Percentiles rank a stretch among this genome's conserved stretches.
Conservation (phyloP, 1,140 invertebrate species). For the Cotesia glomerata region DNA sequence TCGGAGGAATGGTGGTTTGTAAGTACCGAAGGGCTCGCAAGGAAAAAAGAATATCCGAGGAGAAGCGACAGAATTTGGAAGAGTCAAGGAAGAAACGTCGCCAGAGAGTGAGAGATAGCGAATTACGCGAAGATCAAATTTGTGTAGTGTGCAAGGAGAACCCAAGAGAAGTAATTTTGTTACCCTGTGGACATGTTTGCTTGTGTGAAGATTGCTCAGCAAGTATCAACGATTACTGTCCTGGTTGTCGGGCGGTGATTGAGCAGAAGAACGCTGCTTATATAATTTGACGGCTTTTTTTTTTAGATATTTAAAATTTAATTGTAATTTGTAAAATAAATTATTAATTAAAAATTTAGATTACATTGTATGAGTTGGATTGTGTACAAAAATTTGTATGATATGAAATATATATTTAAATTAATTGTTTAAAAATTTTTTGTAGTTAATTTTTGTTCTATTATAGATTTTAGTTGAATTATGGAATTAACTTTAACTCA, state of each 20-base stretch:
- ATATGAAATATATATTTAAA: too few species aligned
- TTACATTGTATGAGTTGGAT: too few species aligned
- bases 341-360: too few species aligned
- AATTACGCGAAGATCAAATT: constrained; percentile 71
- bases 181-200: constrained; percentile 84
- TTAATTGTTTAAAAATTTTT: too few species aligned
- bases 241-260: constrained; percentile 74
- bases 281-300: constrained; percentile 57
- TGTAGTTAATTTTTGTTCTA: too few species aligned
- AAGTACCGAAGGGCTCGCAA: constrained; percentile 68
- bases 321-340: too few species aligned
- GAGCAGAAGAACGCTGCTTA: constrained; percentile 73
- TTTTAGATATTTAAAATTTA: background rate
- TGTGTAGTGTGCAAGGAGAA: constrained; percentile 80
- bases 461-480: too few species aligned
- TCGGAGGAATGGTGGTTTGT: constrained; percentile 69
- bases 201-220: constrained; percentile 82
- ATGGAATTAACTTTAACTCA: too few species aligned
- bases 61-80: constrained; percentile 68
- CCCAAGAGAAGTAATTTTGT: constrained; percentile 79
- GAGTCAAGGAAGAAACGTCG: constrained; percentile 70
- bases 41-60: constrained; percentile 64
- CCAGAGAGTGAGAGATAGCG: constrained; percentile 67
- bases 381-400: too few species aligned
- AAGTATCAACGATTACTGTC: constrained; percentile 72